Percentiles rank a stretch among this genome's conserved stretches.
Evolutionary conservation across 2,113 vertebrate species (phyloP).

Genomic region (Laticauda colubrina): DNA sequence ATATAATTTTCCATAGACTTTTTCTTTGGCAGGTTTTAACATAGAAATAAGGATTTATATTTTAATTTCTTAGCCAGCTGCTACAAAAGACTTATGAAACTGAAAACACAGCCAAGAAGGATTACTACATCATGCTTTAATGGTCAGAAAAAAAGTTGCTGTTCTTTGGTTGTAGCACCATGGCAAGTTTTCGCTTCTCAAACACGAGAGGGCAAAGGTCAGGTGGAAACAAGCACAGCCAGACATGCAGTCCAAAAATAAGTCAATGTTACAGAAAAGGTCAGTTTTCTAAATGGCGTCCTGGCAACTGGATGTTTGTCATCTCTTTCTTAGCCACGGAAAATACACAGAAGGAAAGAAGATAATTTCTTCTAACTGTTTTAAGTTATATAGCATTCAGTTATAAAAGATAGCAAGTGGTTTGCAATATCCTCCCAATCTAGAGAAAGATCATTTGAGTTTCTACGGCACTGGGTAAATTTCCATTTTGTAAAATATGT

Average conservation of each 20-base stretch:
- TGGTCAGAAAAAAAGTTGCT: background rate
- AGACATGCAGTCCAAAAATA: conserved; percentile 47
- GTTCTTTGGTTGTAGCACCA: background rate
- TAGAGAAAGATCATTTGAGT: background rate
- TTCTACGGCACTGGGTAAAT: background rate
- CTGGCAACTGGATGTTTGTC: background rate
- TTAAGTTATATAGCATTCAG: background rate
- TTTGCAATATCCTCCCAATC: background rate
- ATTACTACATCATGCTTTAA: background rate
- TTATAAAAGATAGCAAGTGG: background rate
- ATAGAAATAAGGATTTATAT: background rate
- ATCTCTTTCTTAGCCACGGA: background rate
- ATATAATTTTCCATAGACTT: rapidly evolving
- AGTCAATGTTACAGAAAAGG: background rate
- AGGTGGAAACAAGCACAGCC: background rate
- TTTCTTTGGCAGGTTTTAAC: background rate
- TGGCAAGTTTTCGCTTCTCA: background rate
- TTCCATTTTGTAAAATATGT: background rate
- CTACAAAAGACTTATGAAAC: background rate
- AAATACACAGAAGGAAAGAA: background rate
- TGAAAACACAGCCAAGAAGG: background rate
- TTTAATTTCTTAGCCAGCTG: conserved; percentile 7
- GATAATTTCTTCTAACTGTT: background rate
- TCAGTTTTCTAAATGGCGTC: background rate
- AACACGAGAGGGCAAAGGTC: conserved; percentile 38